Percentiles rank a stretch among this genome's conserved stretches.
Conservation (phyloP, 2,888 invertebrate genomes). For the Ophion costatus region DNA sequence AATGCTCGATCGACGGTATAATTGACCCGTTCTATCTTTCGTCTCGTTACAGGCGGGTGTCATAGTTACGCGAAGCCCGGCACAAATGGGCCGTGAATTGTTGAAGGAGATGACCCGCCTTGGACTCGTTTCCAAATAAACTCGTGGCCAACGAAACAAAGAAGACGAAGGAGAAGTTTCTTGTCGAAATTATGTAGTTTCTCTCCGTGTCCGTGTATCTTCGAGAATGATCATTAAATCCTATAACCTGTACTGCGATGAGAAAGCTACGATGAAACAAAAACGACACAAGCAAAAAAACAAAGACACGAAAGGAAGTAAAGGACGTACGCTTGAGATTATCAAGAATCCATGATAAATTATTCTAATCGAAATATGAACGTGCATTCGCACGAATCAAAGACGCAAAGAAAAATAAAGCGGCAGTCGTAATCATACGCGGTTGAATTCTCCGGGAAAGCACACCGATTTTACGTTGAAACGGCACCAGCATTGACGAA, state of each 20-base stretch:
- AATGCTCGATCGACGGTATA: conserved; percentile 18
- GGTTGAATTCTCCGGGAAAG: conserved; percentile 6
- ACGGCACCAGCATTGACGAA: conserved; percentile 21
- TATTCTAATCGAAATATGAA: conserved; percentile 75
- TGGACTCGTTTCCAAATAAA: conserved; percentile 83
- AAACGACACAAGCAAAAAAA: conserved; percentile 22
- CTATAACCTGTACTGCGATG: conserved; percentile 70
- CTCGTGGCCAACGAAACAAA: conserved; percentile 3
- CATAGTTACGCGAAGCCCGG: conserved; percentile 97
- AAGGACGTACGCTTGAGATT: conserved; percentile 61
- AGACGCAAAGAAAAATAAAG: conserved; percentile 4
- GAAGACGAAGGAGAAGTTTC: conserved; percentile 13
- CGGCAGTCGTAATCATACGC: conserved; percentile 2
- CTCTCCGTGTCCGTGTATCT: conserved; percentile 77
- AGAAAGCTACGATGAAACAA: conserved; percentile 62
- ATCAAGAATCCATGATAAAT: conserved; percentile 76
- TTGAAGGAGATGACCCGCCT: conserved; percentile 95
- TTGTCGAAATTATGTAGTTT: conserved; percentile 78
- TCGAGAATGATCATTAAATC: conserved; percentile 74
- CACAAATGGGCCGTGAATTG: conserved; percentile 96
- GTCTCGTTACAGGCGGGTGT: conserved; percentile 90
- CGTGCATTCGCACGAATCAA: conserved; percentile 25
- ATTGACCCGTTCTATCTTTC: conserved; percentile 10
- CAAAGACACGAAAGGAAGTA: conserved; percentile 8
- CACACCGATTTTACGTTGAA: conserved; percentile 37